Evolutionary conservation across 2,888 invertebrate genomes (phyloP).

Genomic region (Halictus ligatus): DNA sequence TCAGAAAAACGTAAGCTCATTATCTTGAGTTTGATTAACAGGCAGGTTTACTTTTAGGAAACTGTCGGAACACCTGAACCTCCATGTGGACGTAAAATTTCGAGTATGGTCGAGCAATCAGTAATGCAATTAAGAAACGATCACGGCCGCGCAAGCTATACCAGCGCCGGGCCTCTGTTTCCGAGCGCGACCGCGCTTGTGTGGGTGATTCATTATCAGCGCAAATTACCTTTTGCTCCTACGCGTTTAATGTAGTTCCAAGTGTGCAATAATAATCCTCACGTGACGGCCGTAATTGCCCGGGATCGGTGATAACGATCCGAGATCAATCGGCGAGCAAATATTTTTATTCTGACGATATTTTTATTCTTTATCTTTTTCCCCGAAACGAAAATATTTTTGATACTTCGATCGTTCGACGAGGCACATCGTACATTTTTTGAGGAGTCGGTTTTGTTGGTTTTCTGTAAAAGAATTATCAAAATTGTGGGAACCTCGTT

Average conservation of each 20-base stretch:
- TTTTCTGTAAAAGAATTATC: no score
- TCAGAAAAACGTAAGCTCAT: background rate
- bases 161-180: constrained; percentile 45
- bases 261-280: constrained; percentile 72
- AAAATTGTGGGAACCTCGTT: no score
- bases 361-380: no score
- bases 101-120: background rate
- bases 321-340: constrained; percentile 53
- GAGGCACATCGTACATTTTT: background rate
- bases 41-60: background rate
- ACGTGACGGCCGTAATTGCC: constrained; percentile 63
- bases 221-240: constrained; percentile 71
- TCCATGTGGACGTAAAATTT: background rate
- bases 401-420: background rate
- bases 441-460: no score
- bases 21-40: background rate
- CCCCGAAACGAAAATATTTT: background rate
- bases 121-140: constrained; percentile 57
- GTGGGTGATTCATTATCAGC: constrained; percentile 76
- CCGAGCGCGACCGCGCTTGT: constrained; percentile 52
- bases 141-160: constrained; percentile 40
- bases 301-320: constrained; percentile 64
- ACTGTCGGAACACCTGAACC: background rate
- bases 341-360: constrained; percentile 20
- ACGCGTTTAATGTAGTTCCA: constrained; percentile 75